Evolutionary conservation across 92 coral and sea anemone genomes (phyloP).

Genomic region (Porites rus): DNA sequence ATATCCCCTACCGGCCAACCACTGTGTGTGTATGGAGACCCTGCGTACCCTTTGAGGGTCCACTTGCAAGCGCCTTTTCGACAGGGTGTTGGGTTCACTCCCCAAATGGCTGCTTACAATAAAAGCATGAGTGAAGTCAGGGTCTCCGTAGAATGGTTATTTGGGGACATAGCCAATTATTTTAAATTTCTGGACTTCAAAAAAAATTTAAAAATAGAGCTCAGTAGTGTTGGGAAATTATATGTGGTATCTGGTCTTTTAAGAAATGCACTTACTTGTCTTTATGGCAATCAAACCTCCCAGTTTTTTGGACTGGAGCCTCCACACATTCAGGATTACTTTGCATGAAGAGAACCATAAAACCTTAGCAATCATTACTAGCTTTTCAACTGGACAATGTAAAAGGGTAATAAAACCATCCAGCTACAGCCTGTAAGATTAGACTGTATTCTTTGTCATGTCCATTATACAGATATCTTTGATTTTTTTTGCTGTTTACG

Average conservation of each 20-base stretch:
- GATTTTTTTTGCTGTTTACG: too few relatives aligned
- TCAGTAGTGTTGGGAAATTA: not conserved
- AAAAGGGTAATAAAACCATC: too few relatives aligned
- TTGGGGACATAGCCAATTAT: not conserved
- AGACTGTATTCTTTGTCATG: too few relatives aligned
- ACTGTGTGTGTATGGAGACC: too few relatives aligned
- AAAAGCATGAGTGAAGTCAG: conserved; percentile 52
- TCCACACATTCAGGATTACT: conserved; percentile 26
- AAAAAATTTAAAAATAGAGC: not conserved
- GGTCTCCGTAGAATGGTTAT: conserved; percentile 33
- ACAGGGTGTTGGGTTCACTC: conserved; percentile 45
- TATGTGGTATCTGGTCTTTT: conserved; percentile 7
- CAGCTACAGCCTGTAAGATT: too few relatives aligned
- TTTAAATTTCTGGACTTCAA: too few relatives aligned
- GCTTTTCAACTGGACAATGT: too few relatives aligned
- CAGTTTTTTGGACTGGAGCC: conserved; percentile 24
- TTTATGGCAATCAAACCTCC: not conserved
- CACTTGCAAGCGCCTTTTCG: conserved; percentile 38
- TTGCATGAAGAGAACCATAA: conserved; percentile 18
- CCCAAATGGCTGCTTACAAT: conserved; percentile 46
- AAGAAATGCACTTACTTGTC: too few relatives aligned
- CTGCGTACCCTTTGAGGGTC: too few relatives aligned
- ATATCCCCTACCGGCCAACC: too few relatives aligned
- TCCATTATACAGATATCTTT: too few relatives aligned
- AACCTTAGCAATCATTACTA: not conserved